Conservation (phyloP, 2,113 vertebrate genomes). For the Salvelinus alpinus region DNA sequence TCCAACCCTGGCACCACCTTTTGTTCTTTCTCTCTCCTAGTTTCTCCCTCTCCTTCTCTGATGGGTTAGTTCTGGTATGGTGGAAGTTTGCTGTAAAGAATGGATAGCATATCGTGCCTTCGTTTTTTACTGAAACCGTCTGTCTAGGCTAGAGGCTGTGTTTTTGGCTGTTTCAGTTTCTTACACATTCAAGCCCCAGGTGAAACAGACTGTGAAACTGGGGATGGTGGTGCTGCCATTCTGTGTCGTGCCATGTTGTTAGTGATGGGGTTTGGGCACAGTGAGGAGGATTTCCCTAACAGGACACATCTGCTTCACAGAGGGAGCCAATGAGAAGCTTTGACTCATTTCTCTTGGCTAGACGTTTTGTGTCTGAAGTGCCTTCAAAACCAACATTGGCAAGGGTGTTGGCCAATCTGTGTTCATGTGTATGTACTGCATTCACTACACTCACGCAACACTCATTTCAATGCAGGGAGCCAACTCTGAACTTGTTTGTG, state of each 20-base stretch:
- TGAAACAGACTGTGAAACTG: neutral
- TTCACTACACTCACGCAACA: too few species aligned
- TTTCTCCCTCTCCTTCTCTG: neutral
- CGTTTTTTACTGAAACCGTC: neutral
- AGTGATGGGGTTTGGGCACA: slow-evolving; percentile 33
- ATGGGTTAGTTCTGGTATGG: neutral
- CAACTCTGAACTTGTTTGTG: too few species aligned
- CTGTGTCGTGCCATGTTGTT: neutral
- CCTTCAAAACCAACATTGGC: slow-evolving; percentile 68
- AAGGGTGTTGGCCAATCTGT: slow-evolving; percentile 67
- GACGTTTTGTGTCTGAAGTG: slow-evolving; percentile 67
- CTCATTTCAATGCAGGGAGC: too few species aligned
- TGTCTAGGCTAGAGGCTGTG: neutral
- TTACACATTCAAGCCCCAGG: neutral
- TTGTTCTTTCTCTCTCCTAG: slow-evolving; percentile 4
- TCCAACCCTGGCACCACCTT: slow-evolving; percentile 15
- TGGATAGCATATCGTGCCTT: neutral
- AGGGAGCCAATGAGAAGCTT: slow-evolving; percentile 67
- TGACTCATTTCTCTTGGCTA: slow-evolving; percentile 73
- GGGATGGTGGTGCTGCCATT: neutral
- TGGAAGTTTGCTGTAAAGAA: neutral
- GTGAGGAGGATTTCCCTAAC: slow-evolving; percentile 54
- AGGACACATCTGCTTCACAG: slow-evolving; percentile 69
- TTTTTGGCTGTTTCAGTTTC: neutral
- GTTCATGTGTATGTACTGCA: slow-evolving; percentile 19